Evolutionary conservation across 2,113 vertebrate species (phyloP).

Genomic region (Camarhynchus parvulus): DNA sequence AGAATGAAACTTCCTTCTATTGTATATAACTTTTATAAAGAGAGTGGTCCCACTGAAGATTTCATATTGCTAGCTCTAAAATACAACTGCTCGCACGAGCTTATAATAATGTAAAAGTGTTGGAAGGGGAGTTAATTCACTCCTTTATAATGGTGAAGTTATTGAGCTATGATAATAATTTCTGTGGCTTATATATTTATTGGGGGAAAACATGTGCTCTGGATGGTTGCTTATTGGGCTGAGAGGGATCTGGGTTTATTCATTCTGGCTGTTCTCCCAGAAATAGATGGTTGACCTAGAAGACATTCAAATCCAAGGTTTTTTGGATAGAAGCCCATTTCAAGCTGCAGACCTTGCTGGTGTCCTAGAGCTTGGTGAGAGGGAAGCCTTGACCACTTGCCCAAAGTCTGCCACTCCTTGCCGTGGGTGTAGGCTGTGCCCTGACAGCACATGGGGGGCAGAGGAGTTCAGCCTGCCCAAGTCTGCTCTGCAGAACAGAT

Average conservation of each 20-base stretch:
- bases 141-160: background rate
- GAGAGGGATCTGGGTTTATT: background rate
- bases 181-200: background rate
- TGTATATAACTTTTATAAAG: background rate
- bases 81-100: background rate
- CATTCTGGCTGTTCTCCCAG: background rate
- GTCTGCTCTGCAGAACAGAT: background rate
- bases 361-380: background rate
- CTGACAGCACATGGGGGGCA: fast-evolving
- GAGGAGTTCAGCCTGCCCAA: fast-evolving
- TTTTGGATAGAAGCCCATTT: background rate
- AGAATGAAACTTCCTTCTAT: background rate
- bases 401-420: background rate
- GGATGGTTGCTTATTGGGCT: background rate
- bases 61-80: background rate
- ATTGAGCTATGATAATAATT: background rate
- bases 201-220: background rate
- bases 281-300: background rate
- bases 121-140: background rate
- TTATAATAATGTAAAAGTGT: background rate
- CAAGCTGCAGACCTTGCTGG: background rate
- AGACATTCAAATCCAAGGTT: background rate
- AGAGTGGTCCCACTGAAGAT: background rate
- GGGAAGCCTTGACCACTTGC: background rate
- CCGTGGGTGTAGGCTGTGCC: fast-evolving